Evolutionary conservation across 2,113 vertebrate genomes (phyloP).

Genomic region (Ranitomeya variabilis): DNA sequence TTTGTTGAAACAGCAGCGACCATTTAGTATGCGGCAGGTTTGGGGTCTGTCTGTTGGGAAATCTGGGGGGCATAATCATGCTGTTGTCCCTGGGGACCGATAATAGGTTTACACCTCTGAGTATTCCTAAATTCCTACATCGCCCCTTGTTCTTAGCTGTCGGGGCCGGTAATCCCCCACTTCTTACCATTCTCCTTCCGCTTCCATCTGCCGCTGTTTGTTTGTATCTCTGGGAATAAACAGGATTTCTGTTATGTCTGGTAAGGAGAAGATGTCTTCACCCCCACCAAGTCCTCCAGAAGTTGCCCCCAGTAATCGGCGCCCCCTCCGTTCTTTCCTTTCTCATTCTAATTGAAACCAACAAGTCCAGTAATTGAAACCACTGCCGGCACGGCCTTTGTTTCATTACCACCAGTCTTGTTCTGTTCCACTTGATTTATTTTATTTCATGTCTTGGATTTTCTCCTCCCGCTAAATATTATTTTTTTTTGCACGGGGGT

Average conservation of each 20-base stretch:
- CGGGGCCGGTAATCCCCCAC: background rate
- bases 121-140: too few relatives aligned
- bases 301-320: slow-evolving; percentile 36
- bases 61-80: too few relatives aligned
- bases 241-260: slow-evolving; percentile 70
- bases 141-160: background rate
- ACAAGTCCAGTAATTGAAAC: slow-evolving; percentile 40
- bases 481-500: slow-evolving; percentile 47
- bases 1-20: too few relatives aligned
- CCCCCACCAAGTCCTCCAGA: slow-evolving; percentile 57
- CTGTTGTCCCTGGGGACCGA: too few relatives aligned
- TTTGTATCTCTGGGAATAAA: slow-evolving; percentile 70
- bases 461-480: slow-evolving; percentile 46
- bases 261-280: slow-evolving; percentile 72
- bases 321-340: slow-evolving; percentile 4
- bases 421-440: slow-evolving; percentile 51
- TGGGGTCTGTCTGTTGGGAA: too few relatives aligned
- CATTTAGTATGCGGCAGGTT: too few relatives aligned
- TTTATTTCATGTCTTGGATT: slow-evolving; percentile 55
- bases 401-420: slow-evolving; percentile 51
- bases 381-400: slow-evolving; percentile 30
- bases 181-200: background rate
- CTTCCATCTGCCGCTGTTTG: slow-evolving; percentile 61
- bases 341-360: slow-evolving; percentile 53
- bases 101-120: too few relatives aligned